phyloP scores from a whole-genome alignment of 2,888 invertebrate genomes.

The Polymixis lichenea region DNA sequence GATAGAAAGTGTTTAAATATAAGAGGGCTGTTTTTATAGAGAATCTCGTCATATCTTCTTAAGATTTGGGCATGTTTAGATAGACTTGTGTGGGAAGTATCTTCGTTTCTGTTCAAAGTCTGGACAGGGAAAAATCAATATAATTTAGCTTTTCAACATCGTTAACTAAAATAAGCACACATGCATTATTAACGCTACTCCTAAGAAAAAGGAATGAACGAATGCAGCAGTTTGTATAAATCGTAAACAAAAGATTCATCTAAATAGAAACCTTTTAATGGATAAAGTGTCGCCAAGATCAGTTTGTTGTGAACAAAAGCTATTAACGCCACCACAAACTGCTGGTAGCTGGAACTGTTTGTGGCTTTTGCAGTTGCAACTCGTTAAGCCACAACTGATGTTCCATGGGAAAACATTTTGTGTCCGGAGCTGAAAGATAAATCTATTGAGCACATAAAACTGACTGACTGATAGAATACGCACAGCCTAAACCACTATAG shows the following conservation, averaged over 20 bases:
- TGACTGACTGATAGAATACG: slow-evolving; percentile 13
- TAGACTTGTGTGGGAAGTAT: neutral
- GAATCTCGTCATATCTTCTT: neutral
- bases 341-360: slow-evolving; percentile 46
- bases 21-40: neutral
- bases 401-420: slow-evolving; percentile 40
- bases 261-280: slow-evolving; percentile 15
- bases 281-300: slow-evolving; percentile 51
- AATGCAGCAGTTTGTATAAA: neutral
- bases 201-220: neutral
- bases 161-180: neutral
- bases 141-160: neutral
- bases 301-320: slow-evolving; percentile 61
- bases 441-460: slow-evolving; percentile 44
- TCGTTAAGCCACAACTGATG: slow-evolving; percentile 58
- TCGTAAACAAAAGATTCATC: slow-evolving; percentile 35
- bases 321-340: slow-evolving; percentile 51
- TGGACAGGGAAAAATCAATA: neutral
- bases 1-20: neutral
- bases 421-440: slow-evolving; percentile 34
- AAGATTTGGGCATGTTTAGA: neutral
- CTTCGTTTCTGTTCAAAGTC: neutral
- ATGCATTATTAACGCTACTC: too few relatives aligned
- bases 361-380: slow-evolving; percentile 57
- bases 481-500: slow-evolving; percentile 20